Conservation (phyloP, 2,797 vertebrate species). For the Hipposideros larvatus region DNA sequence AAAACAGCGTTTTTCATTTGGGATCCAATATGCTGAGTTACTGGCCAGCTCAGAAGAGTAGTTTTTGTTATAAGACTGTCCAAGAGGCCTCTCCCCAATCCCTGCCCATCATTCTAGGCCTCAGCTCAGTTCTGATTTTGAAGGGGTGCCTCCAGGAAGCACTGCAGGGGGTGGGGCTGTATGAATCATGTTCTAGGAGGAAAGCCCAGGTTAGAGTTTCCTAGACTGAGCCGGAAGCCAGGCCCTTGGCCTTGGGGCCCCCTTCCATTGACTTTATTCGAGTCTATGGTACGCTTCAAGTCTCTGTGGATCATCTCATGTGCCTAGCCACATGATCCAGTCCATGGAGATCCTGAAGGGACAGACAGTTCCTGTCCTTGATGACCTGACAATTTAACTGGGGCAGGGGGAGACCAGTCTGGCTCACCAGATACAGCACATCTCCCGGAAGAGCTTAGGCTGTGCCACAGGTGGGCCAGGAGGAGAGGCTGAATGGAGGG, state of each 20-base stretch:
- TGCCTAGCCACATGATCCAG: background rate
- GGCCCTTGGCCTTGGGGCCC: background rate
- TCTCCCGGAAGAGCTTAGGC: background rate
- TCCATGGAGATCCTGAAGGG: background rate
- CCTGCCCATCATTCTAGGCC: background rate
- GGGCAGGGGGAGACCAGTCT: background rate
- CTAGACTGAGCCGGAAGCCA: background rate
- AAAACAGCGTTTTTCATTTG: background rate
- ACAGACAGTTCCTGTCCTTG: background rate
- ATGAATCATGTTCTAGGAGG: background rate
- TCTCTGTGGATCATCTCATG: background rate
- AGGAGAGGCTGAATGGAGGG: background rate
- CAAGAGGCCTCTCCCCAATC: background rate
- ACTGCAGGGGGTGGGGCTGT: background rate
- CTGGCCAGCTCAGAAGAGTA: background rate
- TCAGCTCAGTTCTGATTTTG: background rate
- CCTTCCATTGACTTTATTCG: background rate
- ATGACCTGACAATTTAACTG: background rate
- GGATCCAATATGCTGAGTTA: conserved; percentile 54
- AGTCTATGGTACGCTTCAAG: background rate
- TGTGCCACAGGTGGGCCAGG: background rate
- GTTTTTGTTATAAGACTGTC: background rate
- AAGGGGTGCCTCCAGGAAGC: background rate
- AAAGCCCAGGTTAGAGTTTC: background rate
- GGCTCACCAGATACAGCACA: background rate